These are phyloP conservation scores for Cerceris ruficornis DNA, from an alignment of 2,888 invertebrate species.

Conservation along the genomic window DNA sequence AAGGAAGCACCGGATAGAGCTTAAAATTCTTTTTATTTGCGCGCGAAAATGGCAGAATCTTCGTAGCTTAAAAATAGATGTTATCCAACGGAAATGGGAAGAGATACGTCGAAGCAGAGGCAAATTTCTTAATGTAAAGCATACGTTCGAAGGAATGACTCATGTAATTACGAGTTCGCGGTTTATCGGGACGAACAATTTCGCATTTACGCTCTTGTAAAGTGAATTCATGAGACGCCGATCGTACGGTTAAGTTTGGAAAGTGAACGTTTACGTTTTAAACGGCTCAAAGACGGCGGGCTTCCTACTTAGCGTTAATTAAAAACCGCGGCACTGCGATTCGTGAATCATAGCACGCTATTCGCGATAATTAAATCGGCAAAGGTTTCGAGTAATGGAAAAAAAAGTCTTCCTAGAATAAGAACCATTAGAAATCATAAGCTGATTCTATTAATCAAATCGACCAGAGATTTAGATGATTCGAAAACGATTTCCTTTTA, in stretches of 20 bases:
- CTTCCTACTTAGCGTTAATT: constrained; percentile 23
- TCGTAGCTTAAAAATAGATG: not conserved
- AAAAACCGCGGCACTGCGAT: not conserved
- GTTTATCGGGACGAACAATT: constrained; percentile 12
- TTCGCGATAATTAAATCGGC: no score
- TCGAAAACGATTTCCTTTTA: no score
- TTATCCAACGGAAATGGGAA: not conserved
- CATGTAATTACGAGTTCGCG: constrained; percentile 32
- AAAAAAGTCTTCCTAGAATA: no score
- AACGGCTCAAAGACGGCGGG: not conserved
- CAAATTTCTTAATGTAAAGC: constrained; percentile 18
- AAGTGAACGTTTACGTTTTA: constrained; percentile 25
- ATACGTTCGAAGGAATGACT: constrained; percentile 23
- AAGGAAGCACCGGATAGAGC: no score
- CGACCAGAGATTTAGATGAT: no score
- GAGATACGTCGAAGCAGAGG: constrained; percentile 3
- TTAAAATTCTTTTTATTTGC: not conserved
- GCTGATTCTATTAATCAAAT: no score
- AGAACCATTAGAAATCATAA: no score
- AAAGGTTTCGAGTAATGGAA: no score
- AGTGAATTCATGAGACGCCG: not conserved
- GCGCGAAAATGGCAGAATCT: not conserved
- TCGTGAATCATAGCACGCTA: no score
- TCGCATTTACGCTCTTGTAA: not conserved
- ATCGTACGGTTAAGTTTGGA: constrained; percentile 30